Evolutionary conservation across 2,797 vertebrate genomes (phyloP), one percentile per base, ranked within the genome.

Genomic region (Thamnophis elegans): DNA sequence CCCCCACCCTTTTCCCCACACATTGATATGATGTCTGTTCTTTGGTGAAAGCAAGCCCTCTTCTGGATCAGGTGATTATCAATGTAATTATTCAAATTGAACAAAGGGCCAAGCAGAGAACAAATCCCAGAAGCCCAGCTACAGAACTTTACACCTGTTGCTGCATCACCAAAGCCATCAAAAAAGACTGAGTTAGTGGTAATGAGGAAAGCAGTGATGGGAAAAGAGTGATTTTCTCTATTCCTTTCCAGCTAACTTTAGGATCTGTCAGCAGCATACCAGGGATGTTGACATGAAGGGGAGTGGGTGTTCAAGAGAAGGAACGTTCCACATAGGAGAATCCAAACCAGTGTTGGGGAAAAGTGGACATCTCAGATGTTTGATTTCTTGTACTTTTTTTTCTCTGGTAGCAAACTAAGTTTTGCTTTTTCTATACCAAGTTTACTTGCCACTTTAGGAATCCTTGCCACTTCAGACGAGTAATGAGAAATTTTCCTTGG

Each of bases 1-100:
- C 13, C n/a, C 0, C 6, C 9, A 2, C 1, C 13, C 1, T 13
- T 4, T 10, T 42, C 3, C 18, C 36, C 9, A 42, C 32, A 78
- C 0, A 0, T 78, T 78, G 18, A 18, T 42, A 22, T 18, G 16
- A 73, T 78, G 73, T 42, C 73, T 78, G 8, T 78, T 78, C 32
- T 78, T 42, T 22, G 32, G 8, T 42, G 18, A 78, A 78, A 78
- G 18, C 16, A 78, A 78, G 68, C 32, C 68, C 8, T 78, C 32
- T 42, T 42, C 36, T 78, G 36, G 73, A 42, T 78, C 36, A 78
- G 73, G 36, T 42, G 32, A 3, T 18, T 78, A 36, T 42, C 14
- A 78, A 68, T 14, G 32, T 32, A 68, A 4, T 78, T 36, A 22
- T 22, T 68, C n/a, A 36, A 18, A 18, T 73, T 68, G 36, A 10